phyloP scores from a whole-genome alignment of 2,888 invertebrate genomes.

The Amiota mariae region DNA sequence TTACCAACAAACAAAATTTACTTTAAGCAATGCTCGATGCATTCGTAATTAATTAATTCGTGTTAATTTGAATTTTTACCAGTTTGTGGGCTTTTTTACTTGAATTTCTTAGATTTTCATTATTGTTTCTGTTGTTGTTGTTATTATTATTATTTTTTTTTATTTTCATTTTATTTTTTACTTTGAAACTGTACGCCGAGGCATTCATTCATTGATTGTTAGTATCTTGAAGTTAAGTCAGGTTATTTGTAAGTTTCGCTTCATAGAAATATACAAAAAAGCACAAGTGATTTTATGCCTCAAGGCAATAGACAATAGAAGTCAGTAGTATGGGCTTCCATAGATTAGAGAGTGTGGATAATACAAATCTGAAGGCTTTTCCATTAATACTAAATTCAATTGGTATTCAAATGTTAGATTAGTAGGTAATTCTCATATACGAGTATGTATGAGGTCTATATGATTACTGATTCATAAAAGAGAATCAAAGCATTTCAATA shows the following conservation, averaged over 20 bases:
- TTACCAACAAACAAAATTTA: slow-evolving; percentile 34
- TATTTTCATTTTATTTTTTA: background rate
- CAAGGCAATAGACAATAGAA: background rate
- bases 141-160: background rate
- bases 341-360: no score
- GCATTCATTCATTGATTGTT: background rate
- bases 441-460: no score
- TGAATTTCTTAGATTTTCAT: background rate
- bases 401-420: no score
- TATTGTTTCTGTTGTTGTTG: slow-evolving; percentile 4
- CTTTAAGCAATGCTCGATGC: slow-evolving; percentile 47
- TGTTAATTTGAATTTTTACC: slow-evolving; percentile 49
- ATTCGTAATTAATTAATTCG: slow-evolving; percentile 70
- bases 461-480: no score
- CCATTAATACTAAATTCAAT: background rate
- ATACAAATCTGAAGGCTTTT: slow-evolving; percentile 2
- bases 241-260: background rate
- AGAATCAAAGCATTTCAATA: no score
- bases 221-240: background rate
- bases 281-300: background rate
- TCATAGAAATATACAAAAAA: no score
- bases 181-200: background rate
- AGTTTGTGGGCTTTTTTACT: slow-evolving; percentile 21
- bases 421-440: no score
- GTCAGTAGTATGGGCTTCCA: no score